Conservation (phyloP, 2,888 invertebrate species). For the Nysson spinosus region DNA sequence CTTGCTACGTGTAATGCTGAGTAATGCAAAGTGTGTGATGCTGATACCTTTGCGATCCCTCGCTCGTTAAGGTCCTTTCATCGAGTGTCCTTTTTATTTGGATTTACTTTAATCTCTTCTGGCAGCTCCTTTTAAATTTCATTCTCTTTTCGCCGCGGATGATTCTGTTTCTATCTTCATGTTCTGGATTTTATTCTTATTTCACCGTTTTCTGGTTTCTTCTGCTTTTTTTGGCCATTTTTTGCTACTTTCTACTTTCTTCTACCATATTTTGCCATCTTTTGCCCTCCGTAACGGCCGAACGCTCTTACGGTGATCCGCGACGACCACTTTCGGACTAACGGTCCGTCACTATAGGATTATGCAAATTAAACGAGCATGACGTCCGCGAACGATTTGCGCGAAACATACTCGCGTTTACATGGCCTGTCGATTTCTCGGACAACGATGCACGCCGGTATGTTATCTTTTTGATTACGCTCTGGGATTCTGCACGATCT, state of each 20-base stretch:
- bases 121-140: not conserved
- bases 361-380: constrained; percentile 73
- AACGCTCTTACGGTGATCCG: constrained; percentile 66
- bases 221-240: too few species aligned
- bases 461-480: constrained; percentile 39
- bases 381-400: constrained; percentile 55
- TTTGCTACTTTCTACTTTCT: too few species aligned
- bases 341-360: constrained; percentile 67
- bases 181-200: constrained; percentile 16
- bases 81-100: constrained; percentile 13
- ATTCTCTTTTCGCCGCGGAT: not conserved
- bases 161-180: constrained; percentile 11
- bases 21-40: too few species aligned
- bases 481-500: not conserved
- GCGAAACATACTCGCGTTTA: constrained; percentile 38
- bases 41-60: constrained; percentile 3
- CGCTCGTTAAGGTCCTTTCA: constrained; percentile 17
- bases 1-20: too few species aligned
- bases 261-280: too few species aligned
- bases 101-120: constrained; percentile 1
- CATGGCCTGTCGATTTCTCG: constrained; percentile 28
- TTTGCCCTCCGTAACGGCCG: constrained; percentile 58
- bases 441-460: constrained; percentile 20
- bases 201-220: constrained; percentile 11
- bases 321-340: constrained; percentile 66